These are phyloP conservation scores for Listrodromus nycthemerus DNA, from an alignment of 2,888 invertebrate genomes.

Conservation along the genomic window DNA sequence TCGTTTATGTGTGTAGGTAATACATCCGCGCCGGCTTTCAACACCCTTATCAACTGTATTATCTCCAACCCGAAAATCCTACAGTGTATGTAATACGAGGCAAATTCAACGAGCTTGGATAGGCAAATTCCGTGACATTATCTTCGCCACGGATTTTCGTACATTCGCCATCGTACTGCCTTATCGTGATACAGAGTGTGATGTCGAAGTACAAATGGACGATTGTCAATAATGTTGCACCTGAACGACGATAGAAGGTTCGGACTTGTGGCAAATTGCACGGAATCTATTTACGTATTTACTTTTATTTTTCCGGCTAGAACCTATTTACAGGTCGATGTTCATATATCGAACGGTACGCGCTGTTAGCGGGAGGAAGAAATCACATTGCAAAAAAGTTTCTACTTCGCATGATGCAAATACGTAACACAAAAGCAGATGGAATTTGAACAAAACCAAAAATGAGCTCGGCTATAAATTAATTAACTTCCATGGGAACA, in stretches of 20 bases:
- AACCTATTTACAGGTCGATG: too few relatives aligned
- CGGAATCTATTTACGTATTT: not conserved
- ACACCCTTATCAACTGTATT: conserved; percentile 85
- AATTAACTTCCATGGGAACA: too few relatives aligned
- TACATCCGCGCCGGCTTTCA: conserved; percentile 69
- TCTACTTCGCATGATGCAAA: too few relatives aligned
- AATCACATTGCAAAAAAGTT: too few relatives aligned
- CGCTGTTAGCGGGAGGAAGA: too few relatives aligned
- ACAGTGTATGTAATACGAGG: conserved; percentile 68
- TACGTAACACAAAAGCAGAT: too few relatives aligned
- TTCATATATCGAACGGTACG: too few relatives aligned
- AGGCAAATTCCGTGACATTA: conserved; percentile 32
- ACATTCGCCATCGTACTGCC: conserved; percentile 13
- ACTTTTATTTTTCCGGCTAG: not conserved
- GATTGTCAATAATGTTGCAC: not conserved
- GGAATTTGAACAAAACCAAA: too few relatives aligned
- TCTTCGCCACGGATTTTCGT: conserved; percentile 39
- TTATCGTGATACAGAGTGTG: not conserved
- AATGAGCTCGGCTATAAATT: too few relatives aligned
- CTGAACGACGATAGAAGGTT: not conserved
- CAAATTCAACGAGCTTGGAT: conserved; percentile 51
- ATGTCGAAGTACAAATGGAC: conserved; percentile 23
- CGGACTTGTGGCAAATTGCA: not conserved
- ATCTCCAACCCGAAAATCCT: conserved; percentile 77
- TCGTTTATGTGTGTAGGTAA: conserved; percentile 20